These are phyloP conservation scores for Bovichtus diacanthus DNA, from an alignment of 2,797 vertebrate species.

Conservation along the genomic window DNA sequence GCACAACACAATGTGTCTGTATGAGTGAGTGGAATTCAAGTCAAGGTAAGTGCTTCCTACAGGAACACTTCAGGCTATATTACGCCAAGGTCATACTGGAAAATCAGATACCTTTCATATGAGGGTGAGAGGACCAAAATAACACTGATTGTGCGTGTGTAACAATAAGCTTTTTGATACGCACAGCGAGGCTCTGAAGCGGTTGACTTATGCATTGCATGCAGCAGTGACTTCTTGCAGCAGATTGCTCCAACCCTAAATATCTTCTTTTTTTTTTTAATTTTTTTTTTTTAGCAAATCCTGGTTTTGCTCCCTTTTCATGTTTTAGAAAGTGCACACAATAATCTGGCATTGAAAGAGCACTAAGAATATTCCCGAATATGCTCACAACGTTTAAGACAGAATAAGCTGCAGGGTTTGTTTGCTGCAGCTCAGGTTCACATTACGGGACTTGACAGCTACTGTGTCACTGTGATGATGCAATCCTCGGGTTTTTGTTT, in stretches of 20 bases:
- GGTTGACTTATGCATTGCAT: constrained; percentile 5
- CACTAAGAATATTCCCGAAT: neutral
- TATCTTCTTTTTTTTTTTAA: too few species aligned
- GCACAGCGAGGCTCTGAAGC: neutral
- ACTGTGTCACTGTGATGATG: constrained; percentile 48
- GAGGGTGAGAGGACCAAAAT: constrained; percentile 9
- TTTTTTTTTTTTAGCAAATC: constrained; percentile 18
- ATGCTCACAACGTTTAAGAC: neutral
- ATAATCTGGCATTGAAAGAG: neutral
- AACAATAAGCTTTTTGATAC: constrained; percentile 12
- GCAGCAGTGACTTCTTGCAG: constrained; percentile 32
- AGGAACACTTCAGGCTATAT: constrained; percentile 39
- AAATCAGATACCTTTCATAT: constrained; percentile 33
- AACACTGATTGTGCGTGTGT: constrained; percentile 11
- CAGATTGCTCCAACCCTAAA: constrained; percentile 5
- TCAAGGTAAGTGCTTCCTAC: constrained; percentile 50
- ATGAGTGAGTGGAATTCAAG: constrained; percentile 64
- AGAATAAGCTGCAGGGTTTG: constrained; percentile 19
- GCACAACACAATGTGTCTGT: constrained; percentile 44
- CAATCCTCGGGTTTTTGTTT: constrained; percentile 41
- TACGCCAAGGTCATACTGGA: constrained; percentile 61
- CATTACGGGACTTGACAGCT: constrained; percentile 26
- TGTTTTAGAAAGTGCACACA: neutral
- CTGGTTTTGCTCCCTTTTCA: neutral
- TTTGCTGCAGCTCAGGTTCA: constrained; percentile 35